Evolutionary conservation across 1,140 invertebrate species (phyloP).

Genomic region (Mizuhopecten yessoensis): DNA sequence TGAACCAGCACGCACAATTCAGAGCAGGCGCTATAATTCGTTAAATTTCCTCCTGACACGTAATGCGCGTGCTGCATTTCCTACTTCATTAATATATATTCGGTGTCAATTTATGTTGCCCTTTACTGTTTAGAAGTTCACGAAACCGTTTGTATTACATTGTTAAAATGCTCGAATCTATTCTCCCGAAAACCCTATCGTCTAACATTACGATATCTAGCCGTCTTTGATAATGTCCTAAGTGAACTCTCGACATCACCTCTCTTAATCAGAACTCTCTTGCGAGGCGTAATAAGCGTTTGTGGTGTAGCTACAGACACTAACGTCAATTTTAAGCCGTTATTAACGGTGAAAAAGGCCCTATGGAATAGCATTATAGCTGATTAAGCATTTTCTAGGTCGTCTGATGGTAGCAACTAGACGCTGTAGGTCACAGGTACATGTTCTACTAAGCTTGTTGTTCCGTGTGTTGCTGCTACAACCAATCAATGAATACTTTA

Average conservation of each 20-base stretch:
- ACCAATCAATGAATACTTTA: too few relatives aligned
- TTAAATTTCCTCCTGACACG: constrained; percentile 16
- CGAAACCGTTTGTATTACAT: neutral
- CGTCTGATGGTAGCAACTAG: neutral
- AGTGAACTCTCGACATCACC: neutral
- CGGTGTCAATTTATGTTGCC: neutral
- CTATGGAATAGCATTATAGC: neutral
- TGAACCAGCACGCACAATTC: constrained; percentile 22
- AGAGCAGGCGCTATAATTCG: neutral
- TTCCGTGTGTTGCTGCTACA: too few relatives aligned
- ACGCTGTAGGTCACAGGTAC: neutral
- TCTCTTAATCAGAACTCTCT: neutral
- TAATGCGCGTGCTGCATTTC: neutral
- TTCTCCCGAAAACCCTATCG: neutral
- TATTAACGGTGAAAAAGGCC: constrained; percentile 29
- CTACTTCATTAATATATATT: neutral
- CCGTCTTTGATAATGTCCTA: neutral
- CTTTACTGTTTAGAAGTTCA: neutral
- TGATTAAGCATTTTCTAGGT: neutral
- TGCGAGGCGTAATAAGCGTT: neutral
- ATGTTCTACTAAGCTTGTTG: neutral
- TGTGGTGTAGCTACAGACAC: neutral
- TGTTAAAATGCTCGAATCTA: constrained; percentile 32
- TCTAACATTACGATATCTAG: constrained; percentile 23
- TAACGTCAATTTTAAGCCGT: constrained; percentile 32